These are phyloP conservation scores for Chymomyza procnemis DNA, from an alignment of 2,888 invertebrate genomes.

Conservation along the genomic window DNA sequence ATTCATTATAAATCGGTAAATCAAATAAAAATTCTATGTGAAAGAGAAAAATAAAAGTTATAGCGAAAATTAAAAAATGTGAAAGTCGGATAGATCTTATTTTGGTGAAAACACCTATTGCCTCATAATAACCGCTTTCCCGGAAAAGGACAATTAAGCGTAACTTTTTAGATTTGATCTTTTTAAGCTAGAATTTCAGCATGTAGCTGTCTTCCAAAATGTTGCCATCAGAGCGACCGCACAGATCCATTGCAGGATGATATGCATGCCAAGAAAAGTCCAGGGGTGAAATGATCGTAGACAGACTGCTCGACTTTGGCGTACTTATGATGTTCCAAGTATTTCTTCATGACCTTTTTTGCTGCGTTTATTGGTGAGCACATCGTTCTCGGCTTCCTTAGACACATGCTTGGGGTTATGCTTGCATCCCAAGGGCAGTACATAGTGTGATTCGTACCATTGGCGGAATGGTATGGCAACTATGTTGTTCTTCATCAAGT, in stretches of 20 bases:
- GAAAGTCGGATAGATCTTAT: too few relatives aligned
- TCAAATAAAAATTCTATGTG: too few relatives aligned
- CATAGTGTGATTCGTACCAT: conserved; percentile 99
- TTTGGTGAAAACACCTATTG: too few relatives aligned
- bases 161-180: conserved; percentile 96
- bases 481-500: conserved; percentile 98
- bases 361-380: conserved; percentile 95
- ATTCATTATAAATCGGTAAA: too few relatives aligned
- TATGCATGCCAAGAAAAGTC: conserved; percentile 96
- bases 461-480: conserved; percentile 99
- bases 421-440: conserved; percentile 96
- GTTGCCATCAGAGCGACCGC: conserved; percentile 98
- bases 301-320: conserved; percentile 95
- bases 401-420: conserved; percentile 96
- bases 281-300: conserved; percentile 98
- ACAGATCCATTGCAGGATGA: conserved; percentile 98
- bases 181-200: conserved; percentile 98
- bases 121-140: too few relatives aligned
- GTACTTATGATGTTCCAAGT: conserved; percentile 92
- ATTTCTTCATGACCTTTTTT: conserved; percentile 95
- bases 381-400: conserved; percentile 93
- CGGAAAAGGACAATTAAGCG: too few relatives aligned
- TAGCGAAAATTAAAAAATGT: too few relatives aligned
- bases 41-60: too few relatives aligned
- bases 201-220: conserved; percentile 99